Base-by-base conservation (phyloP, 2,113 vertebrate species). In the Gnathonemus echidnorhynchus region DNA sequence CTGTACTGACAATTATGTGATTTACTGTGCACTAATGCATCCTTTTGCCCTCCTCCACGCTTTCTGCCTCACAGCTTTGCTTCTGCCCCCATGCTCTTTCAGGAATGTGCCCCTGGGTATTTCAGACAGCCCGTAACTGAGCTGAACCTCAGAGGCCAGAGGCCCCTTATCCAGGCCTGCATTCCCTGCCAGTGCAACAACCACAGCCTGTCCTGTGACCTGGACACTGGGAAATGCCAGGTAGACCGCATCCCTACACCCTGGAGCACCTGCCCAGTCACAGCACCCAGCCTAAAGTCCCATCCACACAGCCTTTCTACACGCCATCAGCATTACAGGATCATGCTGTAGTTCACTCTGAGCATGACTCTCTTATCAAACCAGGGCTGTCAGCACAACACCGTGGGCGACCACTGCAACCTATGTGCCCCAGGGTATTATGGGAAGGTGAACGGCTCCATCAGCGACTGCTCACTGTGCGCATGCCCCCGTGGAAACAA, bases 91-190 rank as follows among this genome's bases (percentile, higher is more conserved):
- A 13, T 86, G 42, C 0, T 2, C 90, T 83, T 91, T 5, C 92
- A 99, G 98, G 95, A 95, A 84, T 99, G 98, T 92, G 96, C 97
- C 42, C 90, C 95, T 17, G 98, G 98, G 3, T 97, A 96, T 92
- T 96, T 96, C 93, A 96, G 96, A 62, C 94, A 96, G 89, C 95
- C 94, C 8, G 91, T 94, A 35, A 93, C 90, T 0, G 95, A 96
- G n/a, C 49, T 93, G 0, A 1, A 87, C 52, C 80, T 92, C 46
- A 94, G 90, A 88, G 94, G 91, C 10, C 89, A 88, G 7, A 92
- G 90, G 0, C 74, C 86, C n/a, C 90, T 95, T 2, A 90, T 95
- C 39, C 93, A 91, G 31, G 95, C 96, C 1, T 99, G 98, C 91
- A 93, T 98, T 21, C 96, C 92, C 0, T 99, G 98, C 90, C 96